These are phyloP conservation scores for Myrmecophaga tridactyla DNA, from an alignment of 2,113 vertebrate species.

Conservation along the genomic window DNA sequence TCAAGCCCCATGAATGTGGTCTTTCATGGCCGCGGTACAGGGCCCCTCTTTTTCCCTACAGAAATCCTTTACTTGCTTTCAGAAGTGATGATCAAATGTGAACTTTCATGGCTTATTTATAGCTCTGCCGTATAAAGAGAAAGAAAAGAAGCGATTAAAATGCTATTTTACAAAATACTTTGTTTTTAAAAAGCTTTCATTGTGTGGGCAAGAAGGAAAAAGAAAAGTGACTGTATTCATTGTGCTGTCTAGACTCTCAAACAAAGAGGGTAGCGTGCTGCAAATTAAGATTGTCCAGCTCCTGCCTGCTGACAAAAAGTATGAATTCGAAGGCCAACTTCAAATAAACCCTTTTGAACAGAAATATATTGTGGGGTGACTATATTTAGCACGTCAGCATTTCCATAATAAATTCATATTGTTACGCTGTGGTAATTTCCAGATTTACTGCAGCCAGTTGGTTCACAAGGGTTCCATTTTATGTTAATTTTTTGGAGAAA, in stretches of 20 bases:
- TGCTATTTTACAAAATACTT: constrained; percentile 86
- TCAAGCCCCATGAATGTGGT: constrained; percentile 82
- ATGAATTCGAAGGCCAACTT: constrained; percentile 81
- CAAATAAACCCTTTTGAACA: constrained; percentile 82
- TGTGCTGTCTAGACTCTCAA: constrained; percentile 84
- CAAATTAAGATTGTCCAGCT: constrained; percentile 78
- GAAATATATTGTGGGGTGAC: constrained; percentile 80
- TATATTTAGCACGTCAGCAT: constrained; percentile 82
- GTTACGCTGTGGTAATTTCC: constrained; percentile 72
- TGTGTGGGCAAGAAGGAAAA: constrained; percentile 79
- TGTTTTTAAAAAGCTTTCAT: constrained; percentile 86
- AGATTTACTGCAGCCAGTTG: constrained; percentile 56
- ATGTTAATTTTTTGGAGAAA: constrained; percentile 80
- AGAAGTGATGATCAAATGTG: constrained; percentile 83
- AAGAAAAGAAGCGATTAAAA: constrained; percentile 87
- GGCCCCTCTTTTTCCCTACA: constrained; percentile 81
- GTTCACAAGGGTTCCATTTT: constrained; percentile 76
- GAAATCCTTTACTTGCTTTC: constrained; percentile 84
- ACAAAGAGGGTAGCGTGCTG: constrained; percentile 82
- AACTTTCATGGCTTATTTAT: constrained; percentile 87
- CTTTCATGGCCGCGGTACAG: constrained; percentile 80
- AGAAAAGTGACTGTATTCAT: constrained; percentile 80
- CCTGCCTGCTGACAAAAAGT: constrained; percentile 79
- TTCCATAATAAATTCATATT: constrained; percentile 84
- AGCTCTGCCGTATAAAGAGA: constrained; percentile 81